Percentiles rank a stretch among this genome's conserved stretches.
phyloP scores from a whole-genome alignment of 2,797 vertebrate species.

The Sebastolobus altivelis region DNA sequence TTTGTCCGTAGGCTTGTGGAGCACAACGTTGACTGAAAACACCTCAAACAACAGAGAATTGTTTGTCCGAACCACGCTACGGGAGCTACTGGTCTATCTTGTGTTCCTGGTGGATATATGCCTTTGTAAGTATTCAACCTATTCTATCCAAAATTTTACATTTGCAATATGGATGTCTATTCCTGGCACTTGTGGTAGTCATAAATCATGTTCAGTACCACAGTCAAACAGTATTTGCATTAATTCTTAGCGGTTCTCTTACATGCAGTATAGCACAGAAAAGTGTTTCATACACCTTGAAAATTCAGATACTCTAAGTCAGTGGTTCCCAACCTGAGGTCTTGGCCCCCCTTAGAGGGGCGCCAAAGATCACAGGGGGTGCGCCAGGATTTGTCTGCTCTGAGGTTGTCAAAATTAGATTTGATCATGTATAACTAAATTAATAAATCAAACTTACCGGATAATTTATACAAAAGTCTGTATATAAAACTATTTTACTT shows the following conservation, averaged over 20 bases:
- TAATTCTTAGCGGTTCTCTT: neutral
- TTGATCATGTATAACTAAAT: no score
- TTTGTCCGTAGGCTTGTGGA: constrained; percentile 90
- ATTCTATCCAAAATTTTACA: neutral
- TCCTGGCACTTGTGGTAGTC: neutral
- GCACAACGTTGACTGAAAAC: constrained; percentile 93
- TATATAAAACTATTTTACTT: no score
- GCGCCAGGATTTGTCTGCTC: no score
- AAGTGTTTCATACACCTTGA: neutral
- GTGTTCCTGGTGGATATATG: constrained; percentile 96
- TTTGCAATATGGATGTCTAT: neutral
- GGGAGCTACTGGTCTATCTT: constrained; percentile 92
- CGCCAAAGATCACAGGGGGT: no score
- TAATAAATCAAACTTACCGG: no score
- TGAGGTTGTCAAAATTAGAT: no score
- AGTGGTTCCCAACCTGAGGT: no score
- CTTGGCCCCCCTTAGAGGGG: no score
- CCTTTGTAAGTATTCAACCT: constrained; percentile 87
- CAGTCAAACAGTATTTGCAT: neutral
- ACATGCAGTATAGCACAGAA: neutral
- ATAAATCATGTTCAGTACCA: neutral
- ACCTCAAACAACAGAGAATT: constrained; percentile 91
- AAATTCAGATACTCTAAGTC: neutral
- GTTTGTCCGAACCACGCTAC: constrained; percentile 92
- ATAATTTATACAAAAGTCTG: no score